phyloP scores from a whole-genome alignment of 2,888 invertebrate species.

The Stenchaetothrips biformis region DNA sequence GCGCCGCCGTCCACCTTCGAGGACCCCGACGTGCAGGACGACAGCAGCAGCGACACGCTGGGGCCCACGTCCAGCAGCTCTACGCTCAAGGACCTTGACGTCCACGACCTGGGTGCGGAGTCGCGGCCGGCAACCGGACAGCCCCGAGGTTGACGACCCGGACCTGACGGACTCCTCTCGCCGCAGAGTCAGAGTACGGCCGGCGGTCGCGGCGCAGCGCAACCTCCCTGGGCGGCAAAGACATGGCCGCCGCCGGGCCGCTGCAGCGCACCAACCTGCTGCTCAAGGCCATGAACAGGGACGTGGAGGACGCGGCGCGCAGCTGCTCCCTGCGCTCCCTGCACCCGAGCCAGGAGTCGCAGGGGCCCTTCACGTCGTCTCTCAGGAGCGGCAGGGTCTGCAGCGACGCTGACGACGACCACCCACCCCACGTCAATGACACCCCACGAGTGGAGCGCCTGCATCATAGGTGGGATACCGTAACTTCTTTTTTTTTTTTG shows the following conservation, averaged over 20 bases:
- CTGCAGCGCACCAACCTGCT: neutral
- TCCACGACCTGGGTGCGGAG: neutral
- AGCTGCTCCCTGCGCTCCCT: neutral
- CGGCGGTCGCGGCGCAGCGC: neutral
- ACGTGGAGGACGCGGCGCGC: neutral
- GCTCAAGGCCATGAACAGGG: constrained; percentile 14
- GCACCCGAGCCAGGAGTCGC: neutral
- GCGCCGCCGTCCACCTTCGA: neutral
- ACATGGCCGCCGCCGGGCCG: neutral
- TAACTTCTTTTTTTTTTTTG: too few species aligned
- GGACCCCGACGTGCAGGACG: neutral
- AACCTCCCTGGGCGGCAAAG: too few species aligned
- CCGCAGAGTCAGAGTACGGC: neutral
- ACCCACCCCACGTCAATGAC: neutral
- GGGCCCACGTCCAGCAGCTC: neutral
- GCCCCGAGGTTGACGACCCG: neutral
- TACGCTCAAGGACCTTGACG: neutral
- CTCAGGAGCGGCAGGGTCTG: neutral
- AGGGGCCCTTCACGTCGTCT: neutral
- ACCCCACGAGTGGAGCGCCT: neutral
- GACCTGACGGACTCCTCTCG: neutral
- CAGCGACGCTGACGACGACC: neutral
- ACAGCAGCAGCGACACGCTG: neutral
- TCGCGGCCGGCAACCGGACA: neutral
- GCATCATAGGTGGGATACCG: neutral